Evolutionary conservation across 2,888 invertebrate species (phyloP), one percentile per base, ranked within the genome.

Genomic region (Desoria tigrina): DNA sequence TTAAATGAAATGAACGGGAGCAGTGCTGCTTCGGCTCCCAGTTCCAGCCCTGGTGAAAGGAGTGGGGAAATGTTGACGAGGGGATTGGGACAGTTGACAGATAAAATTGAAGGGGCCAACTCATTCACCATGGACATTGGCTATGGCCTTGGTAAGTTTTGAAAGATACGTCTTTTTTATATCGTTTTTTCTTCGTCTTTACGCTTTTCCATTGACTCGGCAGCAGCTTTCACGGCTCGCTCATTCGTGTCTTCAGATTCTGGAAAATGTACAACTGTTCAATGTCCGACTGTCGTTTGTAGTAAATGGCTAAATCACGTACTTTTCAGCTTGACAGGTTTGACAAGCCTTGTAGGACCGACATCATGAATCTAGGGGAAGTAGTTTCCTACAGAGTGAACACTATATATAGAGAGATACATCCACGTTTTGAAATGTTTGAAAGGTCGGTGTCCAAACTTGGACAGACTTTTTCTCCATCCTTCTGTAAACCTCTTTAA

Each of bases 51-150:
- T 32, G 42, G 21, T 21, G 23, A 21, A 24, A 2, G 45, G 39
- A 58, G 60, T 9, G 28, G 63, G n/a, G 65, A 64, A 26, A 49
- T 60, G 21, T 58, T 75, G 61, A 66, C 66, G 28, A 64, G 61
- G 28, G 75, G 75, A 37, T 50, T 75, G 60, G 75, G 75, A 45
- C 71, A 73, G 60, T 55, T 75, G 42, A 71, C 69, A 61, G 75
- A 75, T 55, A 71, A 68, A 68, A 74, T 75, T 65, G 72, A 73
- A 65, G 75, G 75, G 24, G 74, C 72, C 3, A 74, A 66, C 50
- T 69, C 69, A 2, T 75, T 75, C 61, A 75, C 73, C 2, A 75
- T 75, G 75, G 75, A 75, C 65, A 74, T 75, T 42, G 74, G 72
- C 56, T 74, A 69, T 58, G 75, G 75, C 6, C 61, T 74, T 2